These are phyloP conservation scores for Cottoperca gobio DNA, from an alignment of 2,797 vertebrate genomes.

Conservation along the genomic window DNA sequence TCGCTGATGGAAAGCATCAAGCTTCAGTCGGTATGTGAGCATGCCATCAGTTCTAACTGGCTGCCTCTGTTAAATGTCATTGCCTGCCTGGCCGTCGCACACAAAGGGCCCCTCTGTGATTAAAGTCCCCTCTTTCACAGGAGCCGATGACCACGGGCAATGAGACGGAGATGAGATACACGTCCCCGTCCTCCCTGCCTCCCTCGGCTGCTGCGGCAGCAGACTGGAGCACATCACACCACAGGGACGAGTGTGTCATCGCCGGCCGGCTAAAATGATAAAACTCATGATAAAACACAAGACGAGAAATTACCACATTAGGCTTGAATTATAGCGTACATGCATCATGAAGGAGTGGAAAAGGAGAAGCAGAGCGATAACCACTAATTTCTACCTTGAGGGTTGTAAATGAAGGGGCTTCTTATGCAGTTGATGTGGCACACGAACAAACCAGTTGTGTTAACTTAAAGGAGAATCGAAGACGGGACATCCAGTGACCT, in stretches of 20 bases:
- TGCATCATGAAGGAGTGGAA: slow-evolving; percentile 44
- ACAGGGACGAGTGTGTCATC: slow-evolving; percentile 52
- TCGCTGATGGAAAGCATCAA: slow-evolving; percentile 44
- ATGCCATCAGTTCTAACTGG: slow-evolving; percentile 72
- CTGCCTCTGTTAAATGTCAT: slow-evolving; percentile 80
- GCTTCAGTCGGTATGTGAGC: slow-evolving; percentile 35
- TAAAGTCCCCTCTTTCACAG: slow-evolving; percentile 63
- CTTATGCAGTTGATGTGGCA: slow-evolving; percentile 28
- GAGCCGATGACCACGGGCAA: slow-evolving; percentile 64
- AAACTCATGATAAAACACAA: slow-evolving; percentile 49
- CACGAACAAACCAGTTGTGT: slow-evolving; percentile 37
- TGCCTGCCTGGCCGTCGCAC: slow-evolving; percentile 57
- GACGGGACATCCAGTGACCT: slow-evolving; percentile 32
- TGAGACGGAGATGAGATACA: slow-evolving; percentile 56
- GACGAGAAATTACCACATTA: slow-evolving; percentile 39
- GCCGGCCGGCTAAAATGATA: slow-evolving; percentile 47
- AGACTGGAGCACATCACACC: slow-evolving; percentile 45
- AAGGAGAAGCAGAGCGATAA: slow-evolving; percentile 43
- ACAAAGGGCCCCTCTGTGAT: slow-evolving; percentile 69
- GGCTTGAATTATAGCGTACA: slow-evolving; percentile 39
- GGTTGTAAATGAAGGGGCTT: slow-evolving; percentile 55
- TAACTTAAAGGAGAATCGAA: slow-evolving; percentile 14
- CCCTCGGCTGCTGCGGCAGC: slow-evolving; percentile 18
- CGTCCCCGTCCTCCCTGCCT: slow-evolving; percentile 11
- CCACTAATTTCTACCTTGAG: slow-evolving; percentile 65